phyloP scores from a whole-genome alignment of 2,888 invertebrate species.

The Pseudoips prasinana region DNA sequence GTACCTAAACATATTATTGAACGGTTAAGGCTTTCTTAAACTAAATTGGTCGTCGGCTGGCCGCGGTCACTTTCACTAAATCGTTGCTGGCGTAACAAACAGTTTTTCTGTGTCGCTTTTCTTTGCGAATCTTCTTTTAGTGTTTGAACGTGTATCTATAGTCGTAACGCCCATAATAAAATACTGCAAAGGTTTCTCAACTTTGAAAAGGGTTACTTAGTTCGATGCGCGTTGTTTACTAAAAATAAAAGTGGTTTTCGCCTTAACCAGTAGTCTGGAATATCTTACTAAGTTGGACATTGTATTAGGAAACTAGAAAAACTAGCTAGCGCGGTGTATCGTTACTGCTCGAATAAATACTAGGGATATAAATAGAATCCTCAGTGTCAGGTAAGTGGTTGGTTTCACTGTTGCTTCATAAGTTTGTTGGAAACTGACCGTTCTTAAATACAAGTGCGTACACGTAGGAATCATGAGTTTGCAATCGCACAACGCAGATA shows the following conservation, averaged over 20 bases:
- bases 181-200: conserved; percentile 6
- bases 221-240: conserved; percentile 10
- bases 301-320: conserved; percentile 48
- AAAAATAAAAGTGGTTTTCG: conserved; percentile 17
- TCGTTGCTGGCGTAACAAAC: conserved; percentile 56
- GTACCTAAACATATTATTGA: conserved; percentile 29
- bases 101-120: conserved; percentile 57
- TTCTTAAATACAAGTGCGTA: too few species aligned
- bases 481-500: too few species aligned
- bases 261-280: conserved; percentile 13
- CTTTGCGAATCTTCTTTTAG: conserved; percentile 45
- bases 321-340: conserved; percentile 26
- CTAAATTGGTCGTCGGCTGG: conserved; percentile 39
- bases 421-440: too few species aligned
- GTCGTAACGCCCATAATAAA: too few species aligned
- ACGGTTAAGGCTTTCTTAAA: conserved; percentile 42
- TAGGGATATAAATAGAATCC: conserved; percentile 46
- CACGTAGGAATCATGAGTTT: too few species aligned
- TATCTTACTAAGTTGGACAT: conserved; percentile 25
- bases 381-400: too few species aligned
- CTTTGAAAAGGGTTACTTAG: conserved; percentile 9
- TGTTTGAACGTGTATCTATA: background rate
- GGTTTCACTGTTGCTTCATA: too few species aligned
- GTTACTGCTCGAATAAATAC: conserved; percentile 34
- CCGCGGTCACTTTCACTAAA: conserved; percentile 57